Evolutionary conservation across 2,113 vertebrate species (phyloP).

Genomic region (Cygnus buccinator): DNA sequence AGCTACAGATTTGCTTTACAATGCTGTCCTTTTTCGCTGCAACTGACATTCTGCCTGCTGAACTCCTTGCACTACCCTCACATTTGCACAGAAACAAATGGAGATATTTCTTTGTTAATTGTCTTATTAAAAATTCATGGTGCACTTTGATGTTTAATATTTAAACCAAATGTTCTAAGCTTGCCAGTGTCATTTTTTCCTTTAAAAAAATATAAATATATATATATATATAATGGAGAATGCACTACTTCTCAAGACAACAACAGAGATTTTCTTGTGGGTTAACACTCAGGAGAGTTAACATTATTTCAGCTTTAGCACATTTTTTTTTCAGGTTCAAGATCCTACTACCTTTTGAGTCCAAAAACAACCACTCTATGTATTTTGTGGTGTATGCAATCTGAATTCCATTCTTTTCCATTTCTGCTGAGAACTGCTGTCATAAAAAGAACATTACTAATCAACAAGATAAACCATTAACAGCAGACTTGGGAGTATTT

Average conservation of each 20-base stretch:
- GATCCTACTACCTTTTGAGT: neutral
- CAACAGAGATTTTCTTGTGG: neutral
- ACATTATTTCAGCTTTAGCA: conserved; percentile 11
- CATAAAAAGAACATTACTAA: neutral
- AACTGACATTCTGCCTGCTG: conserved; percentile 31
- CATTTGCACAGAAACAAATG: conserved; percentile 40
- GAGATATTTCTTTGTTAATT: conserved; percentile 59
- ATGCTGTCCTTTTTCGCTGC: neutral
- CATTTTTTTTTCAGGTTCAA: neutral
- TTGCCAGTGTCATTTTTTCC: conserved; percentile 18
- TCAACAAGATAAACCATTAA: neutral
- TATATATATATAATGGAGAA: neutral
- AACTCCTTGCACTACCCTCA: conserved; percentile 25
- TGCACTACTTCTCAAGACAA: neutral
- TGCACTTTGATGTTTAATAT: conserved; percentile 73
- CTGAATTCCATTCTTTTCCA: neutral
- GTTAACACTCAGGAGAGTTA: neutral
- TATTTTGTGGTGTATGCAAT: neutral
- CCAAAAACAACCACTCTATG: neutral
- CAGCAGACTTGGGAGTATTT: neutral
- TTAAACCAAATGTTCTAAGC: conserved; percentile 69
- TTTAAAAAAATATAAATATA: neutral
- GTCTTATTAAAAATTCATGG: conserved; percentile 74
- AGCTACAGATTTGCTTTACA: neutral
- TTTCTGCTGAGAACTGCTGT: neutral